Evolutionary conservation across 2,888 invertebrate genomes (phyloP).

Genomic region (Erebia palarica): DNA sequence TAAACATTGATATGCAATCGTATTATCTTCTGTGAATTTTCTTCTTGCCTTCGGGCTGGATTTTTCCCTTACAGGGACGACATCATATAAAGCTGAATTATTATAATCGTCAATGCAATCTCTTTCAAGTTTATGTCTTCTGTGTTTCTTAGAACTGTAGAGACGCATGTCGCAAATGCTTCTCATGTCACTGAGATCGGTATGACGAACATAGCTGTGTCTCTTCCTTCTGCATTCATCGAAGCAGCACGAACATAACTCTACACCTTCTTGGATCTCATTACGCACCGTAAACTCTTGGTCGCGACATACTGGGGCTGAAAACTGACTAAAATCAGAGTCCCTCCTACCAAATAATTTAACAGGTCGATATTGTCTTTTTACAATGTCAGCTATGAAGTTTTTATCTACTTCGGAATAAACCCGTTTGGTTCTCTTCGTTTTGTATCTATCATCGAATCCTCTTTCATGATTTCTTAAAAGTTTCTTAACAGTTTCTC

Average conservation of each 20-base stretch:
- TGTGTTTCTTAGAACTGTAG: conserved; percentile 54
- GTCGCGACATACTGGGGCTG: conserved; percentile 71
- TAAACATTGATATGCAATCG: conserved; percentile 50
- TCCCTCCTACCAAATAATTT: conserved; percentile 61
- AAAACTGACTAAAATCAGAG: conserved; percentile 67
- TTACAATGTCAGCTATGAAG: conserved; percentile 70
- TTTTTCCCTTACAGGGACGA: conserved; percentile 73
- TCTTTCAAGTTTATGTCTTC: conserved; percentile 48
- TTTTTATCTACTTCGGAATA: conserved; percentile 56
- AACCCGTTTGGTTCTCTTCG: conserved; percentile 39
- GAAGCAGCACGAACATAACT: conserved; percentile 63
- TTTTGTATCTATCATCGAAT: conserved; percentile 40
- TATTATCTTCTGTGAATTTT: conserved; percentile 58
- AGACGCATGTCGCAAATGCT: conserved; percentile 68
- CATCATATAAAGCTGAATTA: conserved; percentile 64
- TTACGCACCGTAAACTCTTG: conserved; percentile 55
- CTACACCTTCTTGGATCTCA: conserved; percentile 51
- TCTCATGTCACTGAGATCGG: conserved; percentile 55
- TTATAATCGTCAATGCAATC: conserved; percentile 55
- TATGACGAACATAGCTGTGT: conserved; percentile 40
- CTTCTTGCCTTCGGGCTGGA: conserved; percentile 66
- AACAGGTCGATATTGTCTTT: conserved; percentile 65
- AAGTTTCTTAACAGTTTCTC: conserved; percentile 43
- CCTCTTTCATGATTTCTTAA: conserved; percentile 40
- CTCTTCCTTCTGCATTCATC: conserved; percentile 43